A percentile compares a stretch with the other conserved stretches of the same genome.
Evolutionary conservation across 2,113 vertebrate species (phyloP).

Genomic region (Propithecus coquereli): DNA sequence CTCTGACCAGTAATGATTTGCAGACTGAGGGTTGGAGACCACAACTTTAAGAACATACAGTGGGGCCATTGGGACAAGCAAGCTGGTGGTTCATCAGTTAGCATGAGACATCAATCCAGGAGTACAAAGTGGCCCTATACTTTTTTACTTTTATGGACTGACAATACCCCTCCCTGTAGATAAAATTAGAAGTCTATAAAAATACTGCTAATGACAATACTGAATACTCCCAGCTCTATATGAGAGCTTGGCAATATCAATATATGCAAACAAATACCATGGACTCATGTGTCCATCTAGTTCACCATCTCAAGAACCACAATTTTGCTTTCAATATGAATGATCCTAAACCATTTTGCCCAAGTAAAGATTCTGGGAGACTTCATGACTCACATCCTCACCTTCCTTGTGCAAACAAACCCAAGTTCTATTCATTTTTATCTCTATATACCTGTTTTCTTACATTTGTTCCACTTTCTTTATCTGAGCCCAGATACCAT

Average conservation of each 20-base stretch:
- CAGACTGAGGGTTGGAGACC: too few species aligned
- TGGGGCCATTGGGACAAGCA: not conserved
- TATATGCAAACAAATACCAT: not conserved
- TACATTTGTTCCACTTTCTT: not conserved
- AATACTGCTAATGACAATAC: not conserved
- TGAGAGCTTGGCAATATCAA: not conserved
- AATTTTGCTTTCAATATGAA: not conserved
- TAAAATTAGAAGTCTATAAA: not conserved
- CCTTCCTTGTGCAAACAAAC: not conserved
- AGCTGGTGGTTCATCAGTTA: not conserved
- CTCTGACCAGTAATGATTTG: too few species aligned
- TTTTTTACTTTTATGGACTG: not conserved
- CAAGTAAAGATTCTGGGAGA: not conserved
- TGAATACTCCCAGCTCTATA: not conserved
- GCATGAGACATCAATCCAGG: not conserved
- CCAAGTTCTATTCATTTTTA: rapidly evolving
- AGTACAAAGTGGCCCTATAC: not conserved
- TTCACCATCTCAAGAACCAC: not conserved
- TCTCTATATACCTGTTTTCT: not conserved
- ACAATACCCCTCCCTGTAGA: not conserved
- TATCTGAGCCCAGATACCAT: not conserved
- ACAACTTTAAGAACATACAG: not conserved
- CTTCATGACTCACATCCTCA: not conserved
- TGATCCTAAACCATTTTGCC: not conserved
- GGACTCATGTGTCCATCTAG: not conserved